phyloP scores from a whole-genome alignment of 2,888 invertebrate species.

The Megamerina dolium region DNA sequence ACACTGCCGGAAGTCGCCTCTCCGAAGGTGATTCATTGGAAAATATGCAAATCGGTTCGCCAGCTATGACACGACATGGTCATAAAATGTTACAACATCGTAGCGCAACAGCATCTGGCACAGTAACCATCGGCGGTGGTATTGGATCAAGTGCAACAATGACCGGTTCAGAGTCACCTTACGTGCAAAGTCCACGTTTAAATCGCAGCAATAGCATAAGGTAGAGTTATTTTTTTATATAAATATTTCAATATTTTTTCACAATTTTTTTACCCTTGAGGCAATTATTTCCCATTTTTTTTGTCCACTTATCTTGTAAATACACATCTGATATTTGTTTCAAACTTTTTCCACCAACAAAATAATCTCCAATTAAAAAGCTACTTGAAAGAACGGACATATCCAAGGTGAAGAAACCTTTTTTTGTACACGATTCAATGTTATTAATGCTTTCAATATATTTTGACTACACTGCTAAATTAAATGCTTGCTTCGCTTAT shows the following conservation, averaged over 20 bases:
- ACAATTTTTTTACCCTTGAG: conserved; percentile 2
- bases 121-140: conserved; percentile 5
- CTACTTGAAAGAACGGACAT: conserved; percentile 89
- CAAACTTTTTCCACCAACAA: neutral
- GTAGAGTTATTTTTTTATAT: conserved; percentile 52
- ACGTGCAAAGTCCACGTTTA: conserved; percentile 59
- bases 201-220: conserved; percentile 91
- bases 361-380: conserved; percentile 47
- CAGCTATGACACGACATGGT: conserved; percentile 56
- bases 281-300: neutral
- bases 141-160: conserved; percentile 22
- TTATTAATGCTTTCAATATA: neutral
- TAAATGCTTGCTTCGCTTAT: too few relatives aligned
- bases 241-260: too few relatives aligned
- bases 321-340: neutral
- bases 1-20: conserved; percentile 68
- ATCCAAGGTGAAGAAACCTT: conserved; percentile 63
- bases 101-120: conserved; percentile 21
- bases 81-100: conserved; percentile 47
- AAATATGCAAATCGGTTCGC: conserved; percentile 66
- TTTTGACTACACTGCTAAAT: neutral
- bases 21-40: conserved; percentile 90
- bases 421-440: conserved; percentile 13
- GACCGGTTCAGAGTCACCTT: conserved; percentile 42
- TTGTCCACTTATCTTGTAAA: neutral